Percentiles rank a stretch among this genome's conserved stretches.
Evolutionary conservation across 2,797 vertebrate genomes (phyloP).

Genomic region (Perodicticus potto): DNA sequence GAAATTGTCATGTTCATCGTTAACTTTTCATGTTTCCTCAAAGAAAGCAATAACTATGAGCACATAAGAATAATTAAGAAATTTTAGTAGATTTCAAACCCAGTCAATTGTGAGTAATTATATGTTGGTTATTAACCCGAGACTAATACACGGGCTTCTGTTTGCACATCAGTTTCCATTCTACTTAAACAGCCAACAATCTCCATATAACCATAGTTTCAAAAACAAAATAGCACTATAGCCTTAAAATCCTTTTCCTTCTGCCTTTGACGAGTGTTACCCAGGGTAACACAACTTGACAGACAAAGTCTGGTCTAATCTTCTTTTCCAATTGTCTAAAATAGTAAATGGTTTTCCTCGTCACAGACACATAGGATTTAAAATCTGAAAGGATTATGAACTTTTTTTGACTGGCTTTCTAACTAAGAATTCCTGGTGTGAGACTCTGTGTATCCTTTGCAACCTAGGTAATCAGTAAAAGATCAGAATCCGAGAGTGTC

Average conservation of each 20-base stretch:
- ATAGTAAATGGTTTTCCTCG: conserved; percentile 75
- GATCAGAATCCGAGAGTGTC: conserved; percentile 74
- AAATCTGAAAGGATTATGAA: conserved; percentile 78
- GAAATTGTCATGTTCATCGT: conserved; percentile 88
- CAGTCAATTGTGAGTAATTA: conserved; percentile 81
- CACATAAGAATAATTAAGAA: conserved; percentile 82
- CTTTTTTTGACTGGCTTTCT: conserved; percentile 70
- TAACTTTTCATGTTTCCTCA: conserved; percentile 88
- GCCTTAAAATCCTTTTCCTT: conserved; percentile 82
- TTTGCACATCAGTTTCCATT: conserved; percentile 73
- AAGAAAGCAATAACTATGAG: conserved; percentile 82
- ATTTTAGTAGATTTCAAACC: conserved; percentile 84
- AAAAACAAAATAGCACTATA: conserved; percentile 47
- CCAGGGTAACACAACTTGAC: conserved; percentile 58
- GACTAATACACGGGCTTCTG: conserved; percentile 70
- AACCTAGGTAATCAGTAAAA: conserved; percentile 77
- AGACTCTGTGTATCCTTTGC: conserved; percentile 77
- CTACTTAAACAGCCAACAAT: conserved; percentile 71
- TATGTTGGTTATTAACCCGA: conserved; percentile 73
- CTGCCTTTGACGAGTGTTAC: conserved; percentile 78
- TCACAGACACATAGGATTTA: conserved; percentile 69
- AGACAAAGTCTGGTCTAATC: conserved; percentile 78
- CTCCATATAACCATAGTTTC: neutral
- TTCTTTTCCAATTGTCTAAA: conserved; percentile 83
- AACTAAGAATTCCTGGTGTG: conserved; percentile 71